Percentiles rank a stretch among this genome's conserved stretches.
Evolutionary conservation across 2,797 vertebrate genomes (phyloP).

Genomic region (Mionectes olivaceus): DNA sequence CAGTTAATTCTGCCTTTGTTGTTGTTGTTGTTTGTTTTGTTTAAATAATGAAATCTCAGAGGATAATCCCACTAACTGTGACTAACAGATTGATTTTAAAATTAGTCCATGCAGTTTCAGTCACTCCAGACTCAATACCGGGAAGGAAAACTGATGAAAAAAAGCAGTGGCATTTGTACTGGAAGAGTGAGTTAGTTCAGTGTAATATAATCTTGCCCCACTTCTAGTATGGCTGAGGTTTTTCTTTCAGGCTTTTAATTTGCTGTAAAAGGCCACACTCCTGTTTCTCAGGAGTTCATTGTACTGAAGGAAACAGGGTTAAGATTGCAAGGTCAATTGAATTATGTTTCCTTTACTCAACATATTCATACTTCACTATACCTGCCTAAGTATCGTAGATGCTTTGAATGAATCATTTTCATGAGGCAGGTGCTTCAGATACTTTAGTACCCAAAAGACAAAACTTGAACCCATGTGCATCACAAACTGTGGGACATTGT

Average conservation of each 20-base stretch:
- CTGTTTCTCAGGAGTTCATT: neutral
- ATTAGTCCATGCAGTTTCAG: neutral
- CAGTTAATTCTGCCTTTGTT: neutral
- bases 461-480: accelerated
- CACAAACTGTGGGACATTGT: accelerated
- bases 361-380: neutral
- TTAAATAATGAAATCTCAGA: neutral
- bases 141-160: neutral
- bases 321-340: neutral
- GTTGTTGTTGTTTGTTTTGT: neutral
- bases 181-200: neutral
- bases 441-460: neutral
- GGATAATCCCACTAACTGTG: neutral
- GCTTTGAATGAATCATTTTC: neutral
- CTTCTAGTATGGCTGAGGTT: neutral
- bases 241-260: neutral
- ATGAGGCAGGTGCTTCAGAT: neutral
- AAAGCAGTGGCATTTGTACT: accelerated
- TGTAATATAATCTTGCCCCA: neutral
- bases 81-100: neutral
- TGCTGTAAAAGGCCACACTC: neutral
- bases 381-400: neutral
- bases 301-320: neutral
- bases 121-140: neutral
- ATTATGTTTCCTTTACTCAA: neutral